phyloP scores from a whole-genome alignment of 2,888 invertebrate species.

The Phasia obesa region DNA sequence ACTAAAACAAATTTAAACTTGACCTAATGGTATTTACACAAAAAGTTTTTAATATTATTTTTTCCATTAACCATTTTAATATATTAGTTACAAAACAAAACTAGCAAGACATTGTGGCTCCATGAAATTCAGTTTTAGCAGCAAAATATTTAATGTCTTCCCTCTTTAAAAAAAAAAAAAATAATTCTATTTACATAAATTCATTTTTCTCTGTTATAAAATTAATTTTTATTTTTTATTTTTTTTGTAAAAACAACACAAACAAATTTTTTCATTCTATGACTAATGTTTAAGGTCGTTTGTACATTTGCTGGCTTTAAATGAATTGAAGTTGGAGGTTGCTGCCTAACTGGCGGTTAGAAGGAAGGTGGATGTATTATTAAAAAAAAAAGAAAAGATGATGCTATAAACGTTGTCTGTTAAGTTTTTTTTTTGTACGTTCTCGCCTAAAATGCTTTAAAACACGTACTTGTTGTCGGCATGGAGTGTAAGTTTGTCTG shows the following conservation, averaged over 20 bases:
- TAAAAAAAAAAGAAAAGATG: constrained; percentile 32
- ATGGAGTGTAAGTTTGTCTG: constrained; percentile 42
- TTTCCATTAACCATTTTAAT: neutral
- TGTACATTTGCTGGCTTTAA: constrained; percentile 47
- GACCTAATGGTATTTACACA: constrained; percentile 69
- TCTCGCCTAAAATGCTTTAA: constrained; percentile 50
- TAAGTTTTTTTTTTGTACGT: constrained; percentile 6
- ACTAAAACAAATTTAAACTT: constrained; percentile 67
- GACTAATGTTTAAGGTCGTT: constrained; percentile 71
- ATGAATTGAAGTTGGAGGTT: constrained; percentile 23
- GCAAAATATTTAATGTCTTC: constrained; percentile 40
- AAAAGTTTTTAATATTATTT: constrained; percentile 18
- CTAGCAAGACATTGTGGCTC: constrained; percentile 66
- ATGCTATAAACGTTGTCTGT: constrained; percentile 48
- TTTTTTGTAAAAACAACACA: constrained; percentile 35
- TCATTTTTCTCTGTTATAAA: constrained; percentile 56
- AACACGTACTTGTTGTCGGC: constrained; percentile 62
- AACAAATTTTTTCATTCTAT: constrained; percentile 54
- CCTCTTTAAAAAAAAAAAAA: constrained; percentile 36
- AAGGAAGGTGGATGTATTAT: neutral
- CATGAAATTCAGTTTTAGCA: constrained; percentile 20
- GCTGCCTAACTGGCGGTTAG: neutral
- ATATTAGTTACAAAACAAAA: constrained; percentile 31
- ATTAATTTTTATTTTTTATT: constrained; percentile 15
- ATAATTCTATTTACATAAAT: constrained; percentile 56